Evolutionary conservation across 2,888 invertebrate genomes (phyloP).

Genomic region (Bugulina stolonifera): DNA sequence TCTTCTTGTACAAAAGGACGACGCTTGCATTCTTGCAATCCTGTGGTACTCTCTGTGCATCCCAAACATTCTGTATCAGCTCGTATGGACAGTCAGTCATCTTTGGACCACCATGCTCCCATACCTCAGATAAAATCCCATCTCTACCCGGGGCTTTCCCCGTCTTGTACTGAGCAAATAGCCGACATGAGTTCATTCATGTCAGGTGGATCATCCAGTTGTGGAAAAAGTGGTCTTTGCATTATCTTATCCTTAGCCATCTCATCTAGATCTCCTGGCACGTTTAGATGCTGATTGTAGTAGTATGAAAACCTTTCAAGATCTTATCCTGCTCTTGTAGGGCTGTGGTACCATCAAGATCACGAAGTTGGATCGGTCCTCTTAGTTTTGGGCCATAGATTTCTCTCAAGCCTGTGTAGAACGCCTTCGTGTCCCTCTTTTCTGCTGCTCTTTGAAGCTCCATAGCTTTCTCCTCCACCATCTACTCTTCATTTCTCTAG

Average conservation of each 20-base stretch:
- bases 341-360: slow-evolving; percentile 27
- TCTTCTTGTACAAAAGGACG: neutral
- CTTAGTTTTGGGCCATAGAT: slow-evolving; percentile 28
- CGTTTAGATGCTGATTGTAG: slow-evolving; percentile 29
- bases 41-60: neutral
- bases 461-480: neutral
- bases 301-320: slow-evolving; percentile 31
- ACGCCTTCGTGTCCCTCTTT: neutral
- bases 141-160: slow-evolving; percentile 29
- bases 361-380: slow-evolving; percentile 28
- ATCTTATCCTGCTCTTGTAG: slow-evolving; percentile 28
- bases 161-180: slow-evolving; percentile 9
- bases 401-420: slow-evolving; percentile 20
- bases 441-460: neutral
- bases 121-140: slow-evolving; percentile 29
- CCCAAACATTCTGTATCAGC: slow-evolving; percentile 12
- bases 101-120: too few species aligned
- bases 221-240: neutral
- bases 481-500: slow-evolving; percentile 10
- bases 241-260: slow-evolving; percentile 2
- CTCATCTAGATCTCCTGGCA: slow-evolving; percentile 23
- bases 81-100: slow-evolving; percentile 15
- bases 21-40: slow-evolving; percentile 15
- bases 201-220: slow-evolving; percentile 1
- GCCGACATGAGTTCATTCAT: slow-evolving; percentile 21